phyloP scores from a whole-genome alignment of 2,888 invertebrate genomes.

The Andrena hattorfiana region DNA sequence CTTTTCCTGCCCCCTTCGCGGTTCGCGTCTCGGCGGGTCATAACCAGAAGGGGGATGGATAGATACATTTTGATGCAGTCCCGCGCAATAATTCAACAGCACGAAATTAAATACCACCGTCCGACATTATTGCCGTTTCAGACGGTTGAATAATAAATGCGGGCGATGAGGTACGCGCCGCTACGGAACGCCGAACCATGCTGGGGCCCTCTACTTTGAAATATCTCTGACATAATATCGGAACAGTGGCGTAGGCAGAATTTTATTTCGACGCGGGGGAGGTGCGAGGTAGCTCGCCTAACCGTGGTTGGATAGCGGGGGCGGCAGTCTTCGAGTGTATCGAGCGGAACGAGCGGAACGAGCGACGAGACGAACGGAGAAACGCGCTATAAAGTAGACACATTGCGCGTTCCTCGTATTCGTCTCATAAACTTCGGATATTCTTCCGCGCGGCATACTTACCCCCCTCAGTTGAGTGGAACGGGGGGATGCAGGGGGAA shows the following conservation, averaged over 20 bases:
- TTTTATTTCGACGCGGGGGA: conserved; percentile 63
- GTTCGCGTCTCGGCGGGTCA: conserved; percentile 25
- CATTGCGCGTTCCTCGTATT: conserved; percentile 59
- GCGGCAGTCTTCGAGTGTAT: conserved; percentile 43
- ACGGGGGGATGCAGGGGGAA: background rate
- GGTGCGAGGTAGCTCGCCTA: background rate
- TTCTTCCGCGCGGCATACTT: conserved; percentile 49
- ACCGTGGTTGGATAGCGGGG: background rate
- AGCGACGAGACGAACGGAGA: conserved; percentile 45
- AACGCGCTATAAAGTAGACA: conserved; percentile 65
- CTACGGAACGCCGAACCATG: conserved; percentile 51
- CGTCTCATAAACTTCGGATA: conserved; percentile 69
- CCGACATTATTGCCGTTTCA: conserved; percentile 66
- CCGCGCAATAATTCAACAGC: conserved; percentile 48
- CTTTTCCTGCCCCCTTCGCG: background rate
- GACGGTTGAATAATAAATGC: conserved; percentile 71
- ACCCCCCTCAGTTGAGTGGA: background rate
- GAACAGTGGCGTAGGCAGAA: conserved; percentile 69
- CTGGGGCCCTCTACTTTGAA: conserved; percentile 57
- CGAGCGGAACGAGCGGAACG: conserved; percentile 45
- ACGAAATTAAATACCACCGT: conserved; percentile 61
- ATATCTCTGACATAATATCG: conserved; percentile 71
- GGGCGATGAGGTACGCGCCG: conserved; percentile 59
- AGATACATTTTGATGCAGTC: conserved; percentile 40
- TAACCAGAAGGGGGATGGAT: conserved; percentile 33